Base-by-base conservation (phyloP, 2,888 invertebrate species). In the Leucozona laternaria region DNA sequence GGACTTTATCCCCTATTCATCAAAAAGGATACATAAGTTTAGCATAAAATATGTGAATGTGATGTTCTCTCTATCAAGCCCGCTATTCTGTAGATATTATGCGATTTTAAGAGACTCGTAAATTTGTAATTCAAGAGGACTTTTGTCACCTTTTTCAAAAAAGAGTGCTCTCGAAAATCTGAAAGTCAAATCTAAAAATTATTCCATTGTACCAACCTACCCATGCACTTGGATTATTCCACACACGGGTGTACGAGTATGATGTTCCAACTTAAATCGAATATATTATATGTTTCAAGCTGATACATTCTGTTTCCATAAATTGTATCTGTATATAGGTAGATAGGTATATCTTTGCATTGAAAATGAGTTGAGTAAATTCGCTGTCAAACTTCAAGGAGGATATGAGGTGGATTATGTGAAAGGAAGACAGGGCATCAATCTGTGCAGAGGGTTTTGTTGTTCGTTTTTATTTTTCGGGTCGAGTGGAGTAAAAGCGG, bases 41-140 rank as follows among this genome's bases (percentile, higher is more conserved):
- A 48, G 58, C 80, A 80, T 72, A 73, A 70, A 62, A 68, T 64
- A 68, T 68, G 40, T 25, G 68, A 55, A 45, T 17, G 8, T 11
- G 3, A 25, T n/a, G 13, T 57, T 31, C n/a, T 34, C 45, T 20
- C 31, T 11, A 53, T 11, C 31, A n/a, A 62, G 15, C 15, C 37
- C 45, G 20, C 55, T 22, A 40, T n/a, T 25, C 15, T 57, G 8
- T 37, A 25, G 60, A 58, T 10, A 62, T 43, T 43, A 43, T 43
- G 55, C 75, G 75, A 62, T 80, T 28, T 68, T 80, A 79, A 68
- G 68, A 57, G 66, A 57, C 68, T 77, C 50, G 73, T 77, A 80
- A 77, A 85, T 85, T 85, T 85, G 85, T 80, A 85, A 85, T 85
- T 85, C 85, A 85, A 85, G 62, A 68, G 77, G 72, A 70, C 50